Evolutionary conservation across 2,797 vertebrate species (phyloP), one percentile per base, ranked within the genome.

Genomic region (Ctenosaura bakeri): DNA sequence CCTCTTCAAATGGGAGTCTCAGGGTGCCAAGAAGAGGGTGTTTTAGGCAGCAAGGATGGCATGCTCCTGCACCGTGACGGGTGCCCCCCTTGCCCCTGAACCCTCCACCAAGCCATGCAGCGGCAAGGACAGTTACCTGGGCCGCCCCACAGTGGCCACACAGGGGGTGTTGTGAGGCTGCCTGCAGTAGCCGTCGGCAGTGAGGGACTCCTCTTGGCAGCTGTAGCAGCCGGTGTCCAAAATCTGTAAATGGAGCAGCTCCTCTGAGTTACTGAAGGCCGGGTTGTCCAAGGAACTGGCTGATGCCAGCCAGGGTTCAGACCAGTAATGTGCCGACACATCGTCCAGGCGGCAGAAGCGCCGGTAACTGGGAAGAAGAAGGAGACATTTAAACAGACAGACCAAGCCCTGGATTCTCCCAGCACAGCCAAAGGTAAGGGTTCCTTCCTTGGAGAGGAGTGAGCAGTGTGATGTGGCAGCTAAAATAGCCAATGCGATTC

Each of bases 301-400:
- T 0, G 96, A 97, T 8, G 97, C 98, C 7, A 97, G 97, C 98
- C 98, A 96, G 0, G 98, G 98, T 83, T 97, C 97, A 0, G 96
- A 95, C 98, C 98, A 98, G 96, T 98, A 98, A 85, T 97, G 98
- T 0, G 97, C 98, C 0, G 98, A 98, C 91, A 98, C 96, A 6
- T 99, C 98, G 22, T 99, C 98, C 29, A 98, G 98, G 82, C 98
- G 98, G 96, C 98, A 98, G 97, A 99, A 99, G 90, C 98, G 97
- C 78, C 98, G 97, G 92, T 99, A 99, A 95, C 98, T 99, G 94
- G 1, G 14, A 13, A 13, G 8, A 0, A 5, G 20, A 2, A 66
- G 35, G 35, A 71, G 29, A 32, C 7, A 2, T 71, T 71, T 2
- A 71, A 10, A 29, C 26, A 32, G 26, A 8, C 0, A 29, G 66